These are phyloP conservation scores for Cheiracanthium punctorium DNA, from an alignment of 2,888 invertebrate genomes.

Conservation along the genomic window DNA sequence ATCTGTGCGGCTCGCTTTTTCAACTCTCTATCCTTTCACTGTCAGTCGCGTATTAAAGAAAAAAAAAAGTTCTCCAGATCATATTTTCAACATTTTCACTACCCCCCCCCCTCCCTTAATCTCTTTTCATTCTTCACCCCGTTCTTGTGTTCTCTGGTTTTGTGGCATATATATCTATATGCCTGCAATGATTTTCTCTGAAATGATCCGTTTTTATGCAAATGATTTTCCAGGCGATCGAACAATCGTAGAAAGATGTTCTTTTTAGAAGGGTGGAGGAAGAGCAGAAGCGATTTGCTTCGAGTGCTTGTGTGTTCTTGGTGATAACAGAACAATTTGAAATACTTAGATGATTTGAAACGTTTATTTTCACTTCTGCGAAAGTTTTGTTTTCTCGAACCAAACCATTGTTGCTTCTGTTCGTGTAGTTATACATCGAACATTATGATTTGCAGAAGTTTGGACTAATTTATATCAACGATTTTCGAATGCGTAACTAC, in stretches of 20 bases:
- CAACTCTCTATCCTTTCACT: slow-evolving; percentile 2
- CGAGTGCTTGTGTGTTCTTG: too few relatives aligned
- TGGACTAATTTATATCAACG: too few relatives aligned
- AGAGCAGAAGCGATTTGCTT: too few relatives aligned
- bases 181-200: slow-evolving; percentile 22
- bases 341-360: too few relatives aligned
- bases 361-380: too few relatives aligned
- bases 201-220: slow-evolving; percentile 8
- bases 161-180: slow-evolving; percentile 33
- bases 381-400: too few relatives aligned
- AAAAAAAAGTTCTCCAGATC: slow-evolving; percentile 34
- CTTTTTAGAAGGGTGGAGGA: too few relatives aligned
- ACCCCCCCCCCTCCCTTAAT: neutral
- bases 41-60: slow-evolving; percentile 5
- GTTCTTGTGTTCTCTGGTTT: slow-evolving; percentile 6
- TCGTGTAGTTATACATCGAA: too few relatives aligned
- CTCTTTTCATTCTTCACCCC: neutral
- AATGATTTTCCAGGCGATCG: neutral
- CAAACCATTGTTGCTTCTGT: too few relatives aligned
- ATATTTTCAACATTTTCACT: slow-evolving; percentile 44
- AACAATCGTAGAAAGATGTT: neutral
- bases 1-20: neutral
- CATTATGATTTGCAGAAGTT: too few relatives aligned
- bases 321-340: too few relatives aligned
- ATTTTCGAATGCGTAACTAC: too few relatives aligned